These are phyloP conservation scores for Pseudochromis fuscus DNA, from an alignment of 2,797 vertebrate genomes.

Conservation along the genomic window DNA sequence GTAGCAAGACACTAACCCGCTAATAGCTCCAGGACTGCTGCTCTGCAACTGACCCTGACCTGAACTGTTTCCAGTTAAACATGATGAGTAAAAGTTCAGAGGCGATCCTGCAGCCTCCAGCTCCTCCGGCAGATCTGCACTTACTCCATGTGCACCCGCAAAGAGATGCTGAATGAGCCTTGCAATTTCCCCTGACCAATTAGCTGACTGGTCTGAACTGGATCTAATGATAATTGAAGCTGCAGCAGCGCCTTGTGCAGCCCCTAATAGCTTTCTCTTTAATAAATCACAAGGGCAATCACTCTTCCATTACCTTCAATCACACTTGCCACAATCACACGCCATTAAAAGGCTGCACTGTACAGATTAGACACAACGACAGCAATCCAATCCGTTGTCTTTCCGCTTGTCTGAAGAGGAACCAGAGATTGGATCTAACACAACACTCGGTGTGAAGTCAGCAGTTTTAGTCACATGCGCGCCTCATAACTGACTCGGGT, in stretches of 20 bases:
- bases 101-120: neutral
- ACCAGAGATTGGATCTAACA: constrained; percentile 17
- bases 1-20: neutral
- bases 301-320: constrained; percentile 70
- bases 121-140: constrained; percentile 9
- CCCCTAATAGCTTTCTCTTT: constrained; percentile 69
- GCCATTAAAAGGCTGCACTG: constrained; percentile 44
- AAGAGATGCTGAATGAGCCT: constrained; percentile 48
- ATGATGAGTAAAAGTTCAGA: constrained; percentile 1
- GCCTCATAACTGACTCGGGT: constrained; percentile 28
- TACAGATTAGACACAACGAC: constrained; percentile 46
- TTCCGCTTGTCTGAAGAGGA: constrained; percentile 34
- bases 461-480: constrained; percentile 36
- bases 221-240: constrained; percentile 71
- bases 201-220: constrained; percentile 75
- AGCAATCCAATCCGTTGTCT: constrained; percentile 41
- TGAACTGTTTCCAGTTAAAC: neutral
- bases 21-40: neutral
- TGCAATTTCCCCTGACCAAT: constrained; percentile 53
- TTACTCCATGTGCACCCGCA: constrained; percentile 7
- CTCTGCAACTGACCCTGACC: neutral
- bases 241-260: constrained; percentile 49
- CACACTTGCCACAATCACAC: constrained; percentile 55
- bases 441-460: constrained; percentile 44
- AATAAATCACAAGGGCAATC: constrained; percentile 73